These are phyloP conservation scores for Aspidiotus rigidus DNA, from an alignment of 2,888 invertebrate genomes.

Conservation along the genomic window DNA sequence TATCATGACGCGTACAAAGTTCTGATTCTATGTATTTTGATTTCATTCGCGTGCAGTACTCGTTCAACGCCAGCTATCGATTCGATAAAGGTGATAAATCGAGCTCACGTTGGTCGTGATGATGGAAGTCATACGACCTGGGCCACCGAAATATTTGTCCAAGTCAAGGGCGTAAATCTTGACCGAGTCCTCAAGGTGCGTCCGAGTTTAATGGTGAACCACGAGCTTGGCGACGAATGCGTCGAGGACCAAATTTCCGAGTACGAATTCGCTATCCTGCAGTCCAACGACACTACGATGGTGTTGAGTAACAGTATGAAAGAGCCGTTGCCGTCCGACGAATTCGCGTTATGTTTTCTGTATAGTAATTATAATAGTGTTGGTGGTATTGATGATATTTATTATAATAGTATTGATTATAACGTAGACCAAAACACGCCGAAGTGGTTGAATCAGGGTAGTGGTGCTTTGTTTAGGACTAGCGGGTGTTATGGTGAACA, in stretches of 20 bases:
- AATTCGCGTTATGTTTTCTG: conserved; percentile 21
- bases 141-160: conserved; percentile 35
- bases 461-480: conserved; percentile 22
- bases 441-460: conserved; percentile 20
- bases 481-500: background rate
- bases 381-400: background rate
- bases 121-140: conserved; percentile 33
- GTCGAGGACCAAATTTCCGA: conserved; percentile 20
- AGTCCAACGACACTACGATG: conserved; percentile 6
- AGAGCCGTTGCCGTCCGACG: conserved; percentile 5
- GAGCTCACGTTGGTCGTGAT: conserved; percentile 34
- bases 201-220: conserved; percentile 33
- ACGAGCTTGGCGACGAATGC: conserved; percentile 34
- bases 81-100: conserved; percentile 37
- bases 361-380: background rate
- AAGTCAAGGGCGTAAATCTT: conserved; percentile 37
- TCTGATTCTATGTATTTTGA: conserved; percentile 3
- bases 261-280: conserved; percentile 12
- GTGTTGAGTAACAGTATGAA: background rate
- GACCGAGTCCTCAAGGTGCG: conserved; percentile 36
- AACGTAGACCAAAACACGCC: background rate
- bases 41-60: conserved; percentile 8
- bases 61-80: conserved; percentile 26
- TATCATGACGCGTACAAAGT: conserved; percentile 10
- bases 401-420: conserved; percentile 1